A percentile compares a stretch with the other conserved stretches of the same genome.
Conservation (phyloP, 2,888 invertebrate genomes). For the Trisateles emortualis region DNA sequence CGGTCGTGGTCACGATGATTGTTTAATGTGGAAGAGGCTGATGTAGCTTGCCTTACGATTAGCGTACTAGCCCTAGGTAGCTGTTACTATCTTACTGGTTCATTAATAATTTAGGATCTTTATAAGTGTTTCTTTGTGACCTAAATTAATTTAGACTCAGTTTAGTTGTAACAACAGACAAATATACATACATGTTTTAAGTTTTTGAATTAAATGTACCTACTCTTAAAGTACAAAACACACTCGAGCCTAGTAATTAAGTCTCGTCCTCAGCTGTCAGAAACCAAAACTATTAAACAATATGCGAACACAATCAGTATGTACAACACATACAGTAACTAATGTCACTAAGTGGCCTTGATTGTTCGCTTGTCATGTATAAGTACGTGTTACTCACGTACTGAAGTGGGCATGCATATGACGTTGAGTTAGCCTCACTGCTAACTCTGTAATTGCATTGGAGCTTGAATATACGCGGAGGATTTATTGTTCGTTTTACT, state of each 20-base stretch:
- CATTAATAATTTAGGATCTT: too few relatives aligned
- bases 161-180: too few relatives aligned
- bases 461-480: not conserved
- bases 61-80: too few relatives aligned
- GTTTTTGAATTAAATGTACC: too few relatives aligned
- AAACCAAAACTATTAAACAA: constrained; percentile 10
- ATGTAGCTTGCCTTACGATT: too few relatives aligned
- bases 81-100: too few relatives aligned
- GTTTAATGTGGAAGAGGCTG: too few relatives aligned
- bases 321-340: constrained; percentile 36
- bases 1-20: too few relatives aligned
- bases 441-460: constrained; percentile 4
- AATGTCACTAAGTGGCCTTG: constrained; percentile 34
- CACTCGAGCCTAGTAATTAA: not conserved
- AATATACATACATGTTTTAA: too few relatives aligned
- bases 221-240: too few relatives aligned
- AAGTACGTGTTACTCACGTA: constrained; percentile 25
- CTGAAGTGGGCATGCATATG: constrained; percentile 25
- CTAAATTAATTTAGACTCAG: too few relatives aligned
- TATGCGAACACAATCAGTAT: constrained; percentile 37
- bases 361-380: constrained; percentile 29
- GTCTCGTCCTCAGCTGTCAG: not conserved
- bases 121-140: too few relatives aligned
- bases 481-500: not conserved
- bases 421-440: constrained; percentile 28